Conservation (phyloP, 2,797 vertebrate species). For the Melanotaenia maccullochi region DNA sequence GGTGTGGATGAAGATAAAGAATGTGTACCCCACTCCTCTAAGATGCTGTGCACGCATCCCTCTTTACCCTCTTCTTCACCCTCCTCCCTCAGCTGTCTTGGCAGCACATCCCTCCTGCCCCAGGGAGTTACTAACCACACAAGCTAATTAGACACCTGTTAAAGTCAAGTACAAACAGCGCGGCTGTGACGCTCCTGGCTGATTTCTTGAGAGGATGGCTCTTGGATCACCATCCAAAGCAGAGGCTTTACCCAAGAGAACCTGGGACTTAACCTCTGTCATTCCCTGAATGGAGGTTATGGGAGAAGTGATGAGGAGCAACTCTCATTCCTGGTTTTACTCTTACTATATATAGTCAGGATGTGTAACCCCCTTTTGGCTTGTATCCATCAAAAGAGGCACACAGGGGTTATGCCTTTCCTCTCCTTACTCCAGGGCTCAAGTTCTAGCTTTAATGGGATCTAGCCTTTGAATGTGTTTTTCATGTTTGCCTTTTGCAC, state of each 20-base stretch:
- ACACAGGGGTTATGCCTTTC: slow-evolving; percentile 44
- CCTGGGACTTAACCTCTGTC: slow-evolving; percentile 31
- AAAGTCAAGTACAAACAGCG: slow-evolving; percentile 60
- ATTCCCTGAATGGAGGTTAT: slow-evolving; percentile 27
- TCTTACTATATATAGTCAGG: slow-evolving; percentile 55
- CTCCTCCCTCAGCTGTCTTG: slow-evolving; percentile 68
- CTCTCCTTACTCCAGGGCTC: slow-evolving; percentile 40
- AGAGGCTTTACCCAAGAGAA: slow-evolving; percentile 10
- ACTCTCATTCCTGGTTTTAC: slow-evolving; percentile 44
- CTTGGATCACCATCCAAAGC: slow-evolving; percentile 46
- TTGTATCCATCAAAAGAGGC: slow-evolving; percentile 50
- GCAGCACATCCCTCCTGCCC: slow-evolving; percentile 52
- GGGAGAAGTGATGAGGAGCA: slow-evolving; percentile 34
- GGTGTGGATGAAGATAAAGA: slow-evolving; percentile 48
- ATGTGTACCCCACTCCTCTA: not conserved
- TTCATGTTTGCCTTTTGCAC: slow-evolving; percentile 62
- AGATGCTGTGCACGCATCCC: slow-evolving; percentile 14
- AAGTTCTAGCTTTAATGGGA: slow-evolving; percentile 64
- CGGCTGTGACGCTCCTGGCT: slow-evolving; percentile 23
- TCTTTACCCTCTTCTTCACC: slow-evolving; percentile 31
- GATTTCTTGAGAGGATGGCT: slow-evolving; percentile 25
- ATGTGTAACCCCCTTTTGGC: slow-evolving; percentile 36
- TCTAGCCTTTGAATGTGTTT: slow-evolving; percentile 54
- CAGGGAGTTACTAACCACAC: slow-evolving; percentile 65
- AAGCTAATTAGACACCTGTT: slow-evolving; percentile 82